A percentile compares a stretch with the other conserved stretches of the same genome.
Conservation (phyloP, 2,113 vertebrate species). For the Lagopus leucura region DNA sequence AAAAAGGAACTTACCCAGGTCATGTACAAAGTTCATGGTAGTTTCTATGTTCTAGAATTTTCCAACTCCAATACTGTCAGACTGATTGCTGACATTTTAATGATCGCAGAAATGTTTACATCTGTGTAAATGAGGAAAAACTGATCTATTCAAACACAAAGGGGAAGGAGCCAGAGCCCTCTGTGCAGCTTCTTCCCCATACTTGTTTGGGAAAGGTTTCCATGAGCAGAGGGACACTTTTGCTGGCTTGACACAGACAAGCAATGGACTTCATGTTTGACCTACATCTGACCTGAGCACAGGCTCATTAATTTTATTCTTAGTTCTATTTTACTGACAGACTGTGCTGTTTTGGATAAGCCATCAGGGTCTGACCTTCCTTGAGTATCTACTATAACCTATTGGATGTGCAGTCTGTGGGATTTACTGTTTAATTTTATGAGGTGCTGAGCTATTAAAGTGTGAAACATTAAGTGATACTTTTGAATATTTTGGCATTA, state of each 20-base stretch:
- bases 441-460: conserved; percentile 10
- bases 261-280: not conserved
- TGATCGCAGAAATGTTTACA: not conserved
- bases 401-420: conserved; percentile 2
- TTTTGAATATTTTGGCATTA: conserved; percentile 20
- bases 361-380: not conserved
- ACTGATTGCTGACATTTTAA: not conserved
- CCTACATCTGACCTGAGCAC: not conserved
- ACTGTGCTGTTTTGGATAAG: not conserved
- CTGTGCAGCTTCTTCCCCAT: not conserved
- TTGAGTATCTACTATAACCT: not conserved
- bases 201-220: not conserved
- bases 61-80: not conserved
- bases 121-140: not conserved
- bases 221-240: not conserved
- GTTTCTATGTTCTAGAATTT: not conserved
- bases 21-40: not conserved
- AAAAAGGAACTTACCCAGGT: not conserved
- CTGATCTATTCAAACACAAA: not conserved
- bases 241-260: not conserved
- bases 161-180: not conserved
- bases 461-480: not conserved
- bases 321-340: not conserved
- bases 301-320: conserved; percentile 2
- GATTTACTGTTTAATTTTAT: conserved; percentile 25